Evolutionary conservation across 2,113 vertebrate species (phyloP).

Genomic region (Notothenia coriiceps): DNA sequence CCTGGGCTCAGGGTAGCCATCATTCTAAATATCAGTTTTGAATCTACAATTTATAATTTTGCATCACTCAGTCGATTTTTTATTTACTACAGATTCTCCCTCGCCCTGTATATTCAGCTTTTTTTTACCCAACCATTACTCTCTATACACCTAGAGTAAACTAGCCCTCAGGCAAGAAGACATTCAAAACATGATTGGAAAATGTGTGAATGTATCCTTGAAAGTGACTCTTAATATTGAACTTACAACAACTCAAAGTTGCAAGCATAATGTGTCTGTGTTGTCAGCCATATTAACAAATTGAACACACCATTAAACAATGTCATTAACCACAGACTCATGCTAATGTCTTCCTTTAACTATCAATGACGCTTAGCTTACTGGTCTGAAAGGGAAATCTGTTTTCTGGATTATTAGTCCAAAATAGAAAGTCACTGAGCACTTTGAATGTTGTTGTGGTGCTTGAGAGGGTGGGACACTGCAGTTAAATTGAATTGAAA

Average conservation of each 20-base stretch:
- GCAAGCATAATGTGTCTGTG: conserved; percentile 80
- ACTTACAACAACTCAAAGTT: conserved; percentile 77
- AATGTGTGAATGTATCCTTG: conserved; percentile 73
- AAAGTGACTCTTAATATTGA: conserved; percentile 75
- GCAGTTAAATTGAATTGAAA: conserved; percentile 84
- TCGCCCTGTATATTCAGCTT: conserved; percentile 27
- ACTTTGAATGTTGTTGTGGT: conserved; percentile 70
- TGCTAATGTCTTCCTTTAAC: conserved; percentile 92
- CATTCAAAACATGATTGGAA: conserved; percentile 60
- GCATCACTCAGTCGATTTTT: conserved; percentile 1
- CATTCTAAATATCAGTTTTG: conserved; percentile 5
- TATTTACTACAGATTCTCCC: background rate
- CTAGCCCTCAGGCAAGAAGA: conserved; percentile 49
- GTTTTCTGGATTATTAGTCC: conserved; percentile 88
- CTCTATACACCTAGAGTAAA: conserved; percentile 36
- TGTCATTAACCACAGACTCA: conserved; percentile 94
- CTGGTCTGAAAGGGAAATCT: conserved; percentile 92
- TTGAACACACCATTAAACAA: conserved; percentile 93
- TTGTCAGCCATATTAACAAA: conserved; percentile 85
- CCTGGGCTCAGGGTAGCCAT: background rate
- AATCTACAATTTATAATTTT: background rate
- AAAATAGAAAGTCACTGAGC: conserved; percentile 78
- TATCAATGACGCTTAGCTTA: conserved; percentile 90
- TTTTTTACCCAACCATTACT: conserved; percentile 29
- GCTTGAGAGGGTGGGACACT: conserved; percentile 69